These are phyloP conservation scores for Lysandra bellargus DNA, from an alignment of 2,888 invertebrate genomes.

Conservation along the genomic window DNA sequence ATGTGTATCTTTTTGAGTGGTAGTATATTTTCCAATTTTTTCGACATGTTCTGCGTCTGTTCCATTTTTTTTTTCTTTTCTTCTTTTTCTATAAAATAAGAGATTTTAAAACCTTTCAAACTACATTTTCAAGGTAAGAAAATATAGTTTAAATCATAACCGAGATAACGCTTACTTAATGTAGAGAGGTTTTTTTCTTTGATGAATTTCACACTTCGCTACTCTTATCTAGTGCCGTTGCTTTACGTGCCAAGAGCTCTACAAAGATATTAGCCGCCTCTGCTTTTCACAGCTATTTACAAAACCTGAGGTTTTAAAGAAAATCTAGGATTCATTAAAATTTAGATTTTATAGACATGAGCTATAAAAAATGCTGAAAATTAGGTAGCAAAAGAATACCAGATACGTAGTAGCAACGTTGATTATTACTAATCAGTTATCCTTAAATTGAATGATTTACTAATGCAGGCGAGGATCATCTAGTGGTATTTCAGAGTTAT, in stretches of 20 bases:
- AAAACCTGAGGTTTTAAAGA: background rate
- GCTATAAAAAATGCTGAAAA: background rate
- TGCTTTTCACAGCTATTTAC: background rate
- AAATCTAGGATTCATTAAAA: background rate
- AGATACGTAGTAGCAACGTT: too few relatives aligned
- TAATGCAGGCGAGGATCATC: too few relatives aligned
- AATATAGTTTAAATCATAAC: background rate
- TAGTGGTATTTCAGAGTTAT: too few relatives aligned
- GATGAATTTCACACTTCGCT: slow-evolving; percentile 12
- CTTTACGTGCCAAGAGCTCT: slow-evolving; percentile 1
- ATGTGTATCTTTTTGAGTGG: too few relatives aligned
- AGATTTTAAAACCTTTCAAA: background rate
- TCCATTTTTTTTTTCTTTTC: too few relatives aligned
- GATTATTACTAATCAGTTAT: too few relatives aligned
- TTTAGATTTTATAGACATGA: too few relatives aligned
- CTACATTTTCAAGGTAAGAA: background rate
- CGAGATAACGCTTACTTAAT: background rate
- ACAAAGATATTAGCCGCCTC: background rate
- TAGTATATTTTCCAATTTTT: too few relatives aligned
- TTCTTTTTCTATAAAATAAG: background rate
- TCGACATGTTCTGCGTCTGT: too few relatives aligned
- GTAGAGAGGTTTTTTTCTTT: slow-evolving; percentile 7
- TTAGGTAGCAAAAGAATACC: background rate
- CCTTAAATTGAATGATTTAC: too few relatives aligned
- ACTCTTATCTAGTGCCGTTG: background rate